These are phyloP conservation scores for Dinomys branickii DNA, from an alignment of 2,113 vertebrate species.

Conservation along the genomic window DNA sequence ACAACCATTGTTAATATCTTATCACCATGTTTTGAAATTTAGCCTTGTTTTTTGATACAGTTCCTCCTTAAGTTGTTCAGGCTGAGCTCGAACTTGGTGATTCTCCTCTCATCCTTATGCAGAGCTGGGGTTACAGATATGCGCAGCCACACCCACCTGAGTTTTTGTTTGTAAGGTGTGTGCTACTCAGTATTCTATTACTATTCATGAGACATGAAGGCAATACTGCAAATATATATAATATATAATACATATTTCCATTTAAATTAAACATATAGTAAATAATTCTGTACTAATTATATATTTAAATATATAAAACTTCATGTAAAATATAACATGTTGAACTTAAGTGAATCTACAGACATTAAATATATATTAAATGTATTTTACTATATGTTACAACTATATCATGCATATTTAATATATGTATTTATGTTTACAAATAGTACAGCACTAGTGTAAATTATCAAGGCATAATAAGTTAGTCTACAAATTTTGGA, in stretches of 20 bases:
- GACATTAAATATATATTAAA: background rate
- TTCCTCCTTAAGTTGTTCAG: background rate
- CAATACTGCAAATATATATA: background rate
- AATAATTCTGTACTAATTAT: background rate
- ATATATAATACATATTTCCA: background rate
- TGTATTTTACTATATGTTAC: background rate
- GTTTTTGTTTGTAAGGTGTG: slow-evolving; percentile 19
- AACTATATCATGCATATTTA: background rate
- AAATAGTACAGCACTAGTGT: background rate
- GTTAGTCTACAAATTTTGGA: background rate
- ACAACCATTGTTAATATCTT: too few relatives aligned
- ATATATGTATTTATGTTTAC: background rate
- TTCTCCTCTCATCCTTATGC: background rate
- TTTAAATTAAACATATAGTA: background rate
- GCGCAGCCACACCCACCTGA: background rate
- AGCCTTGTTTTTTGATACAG: background rate
- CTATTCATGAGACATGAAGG: background rate
- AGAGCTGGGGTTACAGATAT: background rate
- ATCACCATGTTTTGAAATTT: too few relatives aligned
- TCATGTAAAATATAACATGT: background rate
- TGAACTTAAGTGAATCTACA: background rate
- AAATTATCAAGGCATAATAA: background rate
- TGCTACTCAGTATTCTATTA: background rate
- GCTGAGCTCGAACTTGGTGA: background rate
- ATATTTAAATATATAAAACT: background rate